A percentile compares a stretch with the other conserved stretches of the same genome.
These are phyloP conservation scores for Bufo gargarizans DNA, from an alignment of 2,113 vertebrate genomes.

Conservation along the genomic window DNA sequence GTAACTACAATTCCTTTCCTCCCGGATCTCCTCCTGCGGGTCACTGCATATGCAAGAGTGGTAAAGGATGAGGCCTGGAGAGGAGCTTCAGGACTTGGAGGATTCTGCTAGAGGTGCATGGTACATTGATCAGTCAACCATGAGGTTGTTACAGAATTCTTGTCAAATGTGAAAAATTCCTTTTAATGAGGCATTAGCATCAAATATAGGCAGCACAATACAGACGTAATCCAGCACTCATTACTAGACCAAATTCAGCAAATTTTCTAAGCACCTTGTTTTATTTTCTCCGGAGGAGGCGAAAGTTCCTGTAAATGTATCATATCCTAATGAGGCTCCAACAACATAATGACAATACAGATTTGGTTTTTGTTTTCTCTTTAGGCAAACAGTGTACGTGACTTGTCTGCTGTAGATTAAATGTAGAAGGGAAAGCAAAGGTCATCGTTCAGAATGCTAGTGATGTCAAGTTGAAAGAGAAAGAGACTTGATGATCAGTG, in stretches of 20 bases:
- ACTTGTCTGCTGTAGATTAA: conserved; percentile 28
- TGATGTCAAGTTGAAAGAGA: not conserved
- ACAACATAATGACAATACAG: conserved; percentile 1
- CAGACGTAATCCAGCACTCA: not conserved
- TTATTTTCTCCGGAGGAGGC: not conserved
- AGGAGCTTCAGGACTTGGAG: no score
- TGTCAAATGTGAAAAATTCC: not conserved
- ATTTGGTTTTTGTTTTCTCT: conserved; percentile 29
- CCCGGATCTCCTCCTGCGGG: no score
- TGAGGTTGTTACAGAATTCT: not conserved
- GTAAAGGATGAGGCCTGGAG: no score
- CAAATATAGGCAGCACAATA: not conserved
- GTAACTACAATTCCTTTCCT: no score
- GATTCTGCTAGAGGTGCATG: not conserved
- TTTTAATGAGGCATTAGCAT: not conserved
- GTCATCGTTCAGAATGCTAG: conserved; percentile 29
- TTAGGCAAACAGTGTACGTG: conserved; percentile 24
- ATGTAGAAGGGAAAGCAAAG: conserved; percentile 18
- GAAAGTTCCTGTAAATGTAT: not conserved
- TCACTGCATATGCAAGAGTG: no score
- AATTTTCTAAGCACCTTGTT: not conserved
- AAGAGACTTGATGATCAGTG: conserved; percentile 9
- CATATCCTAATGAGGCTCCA: conserved; percentile 6
- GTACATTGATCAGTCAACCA: no score
- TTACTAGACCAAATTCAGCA: not conserved